Conservation (phyloP, 2,113 vertebrate genomes). For the Camelus bactrianus region DNA sequence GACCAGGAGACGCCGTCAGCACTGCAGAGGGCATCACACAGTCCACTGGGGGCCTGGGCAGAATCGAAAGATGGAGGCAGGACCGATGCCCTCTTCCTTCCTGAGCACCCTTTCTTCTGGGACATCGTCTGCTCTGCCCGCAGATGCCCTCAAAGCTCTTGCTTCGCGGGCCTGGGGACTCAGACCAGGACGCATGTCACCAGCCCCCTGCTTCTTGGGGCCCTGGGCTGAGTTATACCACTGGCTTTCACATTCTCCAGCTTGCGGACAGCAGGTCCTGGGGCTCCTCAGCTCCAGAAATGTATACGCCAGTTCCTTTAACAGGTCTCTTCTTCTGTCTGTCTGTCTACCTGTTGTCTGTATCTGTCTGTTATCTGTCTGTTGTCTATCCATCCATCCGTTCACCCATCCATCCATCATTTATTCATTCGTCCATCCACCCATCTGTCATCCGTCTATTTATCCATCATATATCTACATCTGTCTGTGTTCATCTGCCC, state of each 20-base stretch:
- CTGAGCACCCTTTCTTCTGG: too few species aligned
- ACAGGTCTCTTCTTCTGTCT: background rate
- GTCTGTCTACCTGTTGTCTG: background rate
- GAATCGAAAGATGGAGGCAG: too few species aligned
- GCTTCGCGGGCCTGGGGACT: background rate
- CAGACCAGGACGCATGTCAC: background rate
- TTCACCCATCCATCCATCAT: background rate
- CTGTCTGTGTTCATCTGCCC: background rate
- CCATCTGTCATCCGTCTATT: background rate
- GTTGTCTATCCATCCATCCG: background rate
- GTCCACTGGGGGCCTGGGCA: background rate
- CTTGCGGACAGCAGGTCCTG: accelerated
- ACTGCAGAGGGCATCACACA: accelerated
- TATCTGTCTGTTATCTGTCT: background rate
- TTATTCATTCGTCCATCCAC: background rate
- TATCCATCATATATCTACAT: background rate
- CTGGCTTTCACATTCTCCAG: background rate
- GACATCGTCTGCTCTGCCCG: too few species aligned
- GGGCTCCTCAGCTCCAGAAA: background rate
- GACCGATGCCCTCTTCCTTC: accelerated
- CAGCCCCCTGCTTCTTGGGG: background rate
- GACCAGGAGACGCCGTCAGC: background rate
- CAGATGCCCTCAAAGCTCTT: background rate
- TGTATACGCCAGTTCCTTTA: background rate
- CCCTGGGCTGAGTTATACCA: background rate